phyloP scores from a whole-genome alignment of 2,113 vertebrate species.

The Lophotis ruficrista region DNA sequence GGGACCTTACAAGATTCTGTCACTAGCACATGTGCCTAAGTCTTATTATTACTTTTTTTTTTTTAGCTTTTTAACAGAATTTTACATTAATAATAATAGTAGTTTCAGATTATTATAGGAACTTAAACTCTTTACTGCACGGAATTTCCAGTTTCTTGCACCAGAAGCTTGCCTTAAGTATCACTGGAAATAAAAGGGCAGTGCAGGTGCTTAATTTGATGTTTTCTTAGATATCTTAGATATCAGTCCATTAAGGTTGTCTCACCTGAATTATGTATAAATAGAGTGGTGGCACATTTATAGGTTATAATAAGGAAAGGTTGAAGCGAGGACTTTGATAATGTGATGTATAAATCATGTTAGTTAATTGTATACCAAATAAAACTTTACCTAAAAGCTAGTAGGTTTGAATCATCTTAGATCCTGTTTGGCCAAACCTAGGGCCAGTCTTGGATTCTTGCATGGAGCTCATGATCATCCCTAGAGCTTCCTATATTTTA shows the following conservation, averaged over 20 bases:
- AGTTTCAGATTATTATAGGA: neutral
- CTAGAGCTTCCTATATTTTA: neutral
- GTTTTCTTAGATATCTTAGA: neutral
- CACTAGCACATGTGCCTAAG: neutral
- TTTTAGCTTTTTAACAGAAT: neutral
- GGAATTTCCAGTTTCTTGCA: neutral
- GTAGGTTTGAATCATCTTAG: neutral
- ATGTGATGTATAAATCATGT: neutral
- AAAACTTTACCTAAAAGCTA: neutral
- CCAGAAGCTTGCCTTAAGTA: neutral
- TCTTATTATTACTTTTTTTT: neutral
- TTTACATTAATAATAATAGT: neutral
- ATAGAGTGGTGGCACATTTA: neutral
- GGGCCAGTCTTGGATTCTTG: neutral
- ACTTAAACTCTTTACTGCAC: neutral
- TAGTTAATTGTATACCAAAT: neutral
- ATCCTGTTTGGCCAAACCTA: neutral
- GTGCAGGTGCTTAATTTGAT: neutral
- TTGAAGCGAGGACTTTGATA: neutral
- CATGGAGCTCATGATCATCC: neutral
- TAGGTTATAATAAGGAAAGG: neutral
- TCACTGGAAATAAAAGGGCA: neutral
- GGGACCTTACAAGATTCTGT: neutral
- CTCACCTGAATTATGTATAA: neutral
- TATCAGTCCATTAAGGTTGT: neutral